Percentiles rank a stretch among this genome's conserved stretches.
Evolutionary conservation across 2,888 invertebrate genomes (phyloP).

Genomic region (Agonopterix alstromeriana): DNA sequence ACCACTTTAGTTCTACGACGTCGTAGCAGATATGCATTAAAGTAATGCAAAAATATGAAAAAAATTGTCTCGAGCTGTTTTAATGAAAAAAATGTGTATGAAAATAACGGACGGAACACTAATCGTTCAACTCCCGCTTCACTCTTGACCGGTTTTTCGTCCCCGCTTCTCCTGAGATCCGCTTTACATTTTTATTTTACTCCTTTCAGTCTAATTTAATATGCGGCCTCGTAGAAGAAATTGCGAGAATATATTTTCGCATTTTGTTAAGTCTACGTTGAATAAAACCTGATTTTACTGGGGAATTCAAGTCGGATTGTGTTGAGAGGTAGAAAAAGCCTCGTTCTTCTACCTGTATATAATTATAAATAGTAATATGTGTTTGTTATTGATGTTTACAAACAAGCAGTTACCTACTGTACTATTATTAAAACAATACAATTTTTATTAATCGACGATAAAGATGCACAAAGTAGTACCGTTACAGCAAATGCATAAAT

Average conservation of each 20-base stretch:
- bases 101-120: constrained; percentile 23
- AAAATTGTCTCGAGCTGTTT: too few species aligned
- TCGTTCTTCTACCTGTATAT: background rate
- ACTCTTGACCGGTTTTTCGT: constrained; percentile 35
- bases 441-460: too few species aligned
- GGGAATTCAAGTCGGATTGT: constrained; percentile 35
- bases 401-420: too few species aligned
- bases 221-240: constrained; percentile 57
- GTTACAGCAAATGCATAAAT: too few species aligned
- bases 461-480: too few species aligned
- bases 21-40: too few species aligned
- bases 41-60: too few species aligned
- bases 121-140: constrained; percentile 22
- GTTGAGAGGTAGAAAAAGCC: constrained; percentile 15
- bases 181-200: constrained; percentile 63
- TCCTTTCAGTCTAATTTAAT: constrained; percentile 66
- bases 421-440: too few species aligned
- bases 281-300: constrained; percentile 46
- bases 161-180: constrained; percentile 42
- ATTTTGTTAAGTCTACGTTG: constrained; percentile 50
- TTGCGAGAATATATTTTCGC: constrained; percentile 56
- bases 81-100: too few species aligned
- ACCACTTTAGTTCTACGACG: too few species aligned
- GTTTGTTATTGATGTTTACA: too few species aligned
- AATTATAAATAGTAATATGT: too few species aligned